phyloP scores from a whole-genome alignment of 2,888 invertebrate genomes.

The Ochlodes sylvanus region DNA sequence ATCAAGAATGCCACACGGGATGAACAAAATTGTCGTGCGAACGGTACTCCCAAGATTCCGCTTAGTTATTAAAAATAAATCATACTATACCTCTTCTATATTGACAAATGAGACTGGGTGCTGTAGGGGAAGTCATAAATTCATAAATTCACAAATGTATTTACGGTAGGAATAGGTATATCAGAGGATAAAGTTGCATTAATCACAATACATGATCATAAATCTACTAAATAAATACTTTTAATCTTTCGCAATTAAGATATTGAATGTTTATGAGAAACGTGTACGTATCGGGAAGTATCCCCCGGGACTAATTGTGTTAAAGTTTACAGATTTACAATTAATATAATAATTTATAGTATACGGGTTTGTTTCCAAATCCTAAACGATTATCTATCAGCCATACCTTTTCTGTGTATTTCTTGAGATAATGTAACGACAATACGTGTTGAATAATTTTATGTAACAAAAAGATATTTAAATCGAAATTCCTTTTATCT shows the following conservation, averaged over 20 bases:
- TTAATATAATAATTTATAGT: slow-evolving; percentile 2
- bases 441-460: slow-evolving; percentile 22
- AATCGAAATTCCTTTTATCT: slow-evolving; percentile 31
- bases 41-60: slow-evolving; percentile 4
- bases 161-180: slow-evolving; percentile 3
- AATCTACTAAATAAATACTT: slow-evolving; percentile 16
- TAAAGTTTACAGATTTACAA: slow-evolving; percentile 22
- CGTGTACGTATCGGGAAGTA: neutral
- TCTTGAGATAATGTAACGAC: slow-evolving; percentile 16
- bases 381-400: slow-evolving; percentile 18
- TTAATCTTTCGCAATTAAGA: slow-evolving; percentile 19
- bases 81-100: slow-evolving; percentile 8
- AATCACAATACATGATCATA: neutral
- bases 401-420: slow-evolving; percentile 23
- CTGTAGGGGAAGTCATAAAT: slow-evolving; percentile 26
- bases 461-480: slow-evolving; percentile 22
- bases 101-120: slow-evolving; percentile 29
- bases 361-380: slow-evolving; percentile 34
- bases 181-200: slow-evolving; percentile 9
- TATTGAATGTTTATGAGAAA: slow-evolving; percentile 13
- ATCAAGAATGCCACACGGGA: neutral
- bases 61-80: neutral
- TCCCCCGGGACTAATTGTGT: neutral
- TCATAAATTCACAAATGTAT: slow-evolving; percentile 30
- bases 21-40: neutral